A percentile compares a stretch with the other conserved stretches of the same genome.
phyloP scores from a whole-genome alignment of 2,888 invertebrate genomes.

The Heliconius charithonia region DNA sequence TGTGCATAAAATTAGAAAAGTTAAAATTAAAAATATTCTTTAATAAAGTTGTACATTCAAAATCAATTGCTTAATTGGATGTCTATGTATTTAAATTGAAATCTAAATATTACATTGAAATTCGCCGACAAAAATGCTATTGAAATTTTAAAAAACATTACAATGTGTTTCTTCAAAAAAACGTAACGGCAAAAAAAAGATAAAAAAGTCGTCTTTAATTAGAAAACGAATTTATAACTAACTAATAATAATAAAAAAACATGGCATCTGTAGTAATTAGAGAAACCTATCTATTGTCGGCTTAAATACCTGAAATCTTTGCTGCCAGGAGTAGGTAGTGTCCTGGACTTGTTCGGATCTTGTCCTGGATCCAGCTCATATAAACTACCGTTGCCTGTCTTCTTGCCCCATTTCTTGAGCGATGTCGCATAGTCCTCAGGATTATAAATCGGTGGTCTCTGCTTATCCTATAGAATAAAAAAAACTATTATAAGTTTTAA shows the following conservation, averaged over 20 bases:
- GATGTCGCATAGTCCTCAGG: slow-evolving; percentile 94
- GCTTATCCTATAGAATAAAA: slow-evolving; percentile 86
- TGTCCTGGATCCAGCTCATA: slow-evolving; percentile 70
- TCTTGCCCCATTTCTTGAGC: slow-evolving; percentile 91
- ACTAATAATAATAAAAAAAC: no score
- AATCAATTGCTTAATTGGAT: no score
- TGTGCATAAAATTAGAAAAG: background rate
- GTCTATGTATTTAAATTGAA: no score
- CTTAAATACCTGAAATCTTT: slow-evolving; percentile 75
- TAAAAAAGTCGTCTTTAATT: no score
- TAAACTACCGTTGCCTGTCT: slow-evolving; percentile 76
- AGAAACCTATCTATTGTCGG: no score
- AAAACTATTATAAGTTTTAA: background rate
- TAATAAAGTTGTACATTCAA: background rate
- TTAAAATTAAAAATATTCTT: background rate
- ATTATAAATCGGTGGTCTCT: slow-evolving; percentile 94
- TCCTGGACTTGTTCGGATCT: slow-evolving; percentile 70
- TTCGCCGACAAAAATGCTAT: background rate
- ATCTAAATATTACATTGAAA: no score
- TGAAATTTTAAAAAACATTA: background rate
- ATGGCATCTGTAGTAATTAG: no score
- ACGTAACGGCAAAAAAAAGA: no score
- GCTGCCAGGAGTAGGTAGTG: slow-evolving; percentile 70
- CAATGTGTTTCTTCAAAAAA: no score
- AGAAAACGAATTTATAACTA: no score